Conservation (phyloP, 2,888 invertebrate genomes). For the Gymnocheta viridis region DNA sequence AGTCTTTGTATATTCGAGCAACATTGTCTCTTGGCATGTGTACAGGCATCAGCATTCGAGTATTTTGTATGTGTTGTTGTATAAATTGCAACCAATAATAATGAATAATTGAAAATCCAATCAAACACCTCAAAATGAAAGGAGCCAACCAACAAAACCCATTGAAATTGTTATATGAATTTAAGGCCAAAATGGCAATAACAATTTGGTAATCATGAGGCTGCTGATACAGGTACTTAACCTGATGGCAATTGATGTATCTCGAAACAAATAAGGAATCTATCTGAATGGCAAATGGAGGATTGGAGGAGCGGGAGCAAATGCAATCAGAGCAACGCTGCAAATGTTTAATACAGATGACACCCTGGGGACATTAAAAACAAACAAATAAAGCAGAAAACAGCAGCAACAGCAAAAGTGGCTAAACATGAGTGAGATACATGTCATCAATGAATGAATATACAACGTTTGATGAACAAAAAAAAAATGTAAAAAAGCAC, state of each 20-base stretch:
- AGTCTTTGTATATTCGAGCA: background rate
- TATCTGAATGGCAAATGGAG: conserved; percentile 44
- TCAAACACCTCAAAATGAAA: conserved; percentile 81
- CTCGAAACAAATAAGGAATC: conserved; percentile 35
- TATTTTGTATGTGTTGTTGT: conserved; percentile 25
- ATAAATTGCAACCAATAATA: conserved; percentile 81
- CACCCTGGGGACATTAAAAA: conserved; percentile 70
- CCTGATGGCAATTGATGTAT: conserved; percentile 63
- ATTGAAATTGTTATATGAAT: conserved; percentile 32
- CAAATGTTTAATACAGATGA: conserved; percentile 72
- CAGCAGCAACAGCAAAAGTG: conserved; percentile 21
- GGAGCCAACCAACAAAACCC: conserved; percentile 44
- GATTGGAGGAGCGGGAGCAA: conserved; percentile 72
- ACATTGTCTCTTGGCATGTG: background rate
- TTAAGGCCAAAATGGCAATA: conserved; percentile 56
- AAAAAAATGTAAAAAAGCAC: no score
- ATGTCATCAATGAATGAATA: conserved; percentile 68
- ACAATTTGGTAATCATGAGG: conserved; percentile 55
- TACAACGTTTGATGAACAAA: conserved; percentile 29
- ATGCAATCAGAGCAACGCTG: conserved; percentile 76
- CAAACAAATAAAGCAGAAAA: conserved; percentile 28
- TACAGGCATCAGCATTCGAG: background rate
- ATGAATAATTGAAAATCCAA: conserved; percentile 82
- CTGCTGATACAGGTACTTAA: conserved; percentile 22
- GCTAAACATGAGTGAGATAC: conserved; percentile 44